Evolutionary conservation across 2,113 vertebrate species (phyloP).

Genomic region (Spea bombifrons): DNA sequence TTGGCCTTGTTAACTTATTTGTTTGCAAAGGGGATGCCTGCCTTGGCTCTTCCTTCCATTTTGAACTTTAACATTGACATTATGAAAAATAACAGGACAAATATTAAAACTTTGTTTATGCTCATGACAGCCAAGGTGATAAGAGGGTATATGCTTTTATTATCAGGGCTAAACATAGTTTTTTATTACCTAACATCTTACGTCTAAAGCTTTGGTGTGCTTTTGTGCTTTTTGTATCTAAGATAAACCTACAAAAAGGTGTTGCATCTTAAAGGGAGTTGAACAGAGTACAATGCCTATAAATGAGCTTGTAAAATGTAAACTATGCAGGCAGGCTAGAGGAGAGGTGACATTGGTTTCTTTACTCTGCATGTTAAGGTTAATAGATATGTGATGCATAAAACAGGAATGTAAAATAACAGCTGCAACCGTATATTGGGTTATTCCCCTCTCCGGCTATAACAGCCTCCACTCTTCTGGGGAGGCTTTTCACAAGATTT

Average conservation of each 20-base stretch:
- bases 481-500: too few relatives aligned
- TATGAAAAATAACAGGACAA: too few relatives aligned
- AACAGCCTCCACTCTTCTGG: too few relatives aligned
- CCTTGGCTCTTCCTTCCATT: too few relatives aligned
- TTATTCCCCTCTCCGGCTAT: too few relatives aligned
- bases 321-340: constrained; percentile 7
- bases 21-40: too few relatives aligned
- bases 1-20: too few relatives aligned
- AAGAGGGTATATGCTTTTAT: constrained; percentile 4
- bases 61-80: too few relatives aligned
- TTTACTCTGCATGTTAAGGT: not conserved
- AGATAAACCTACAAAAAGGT: constrained; percentile 8
- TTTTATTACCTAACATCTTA: not conserved
- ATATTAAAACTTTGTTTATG: not conserved
- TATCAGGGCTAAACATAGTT: not conserved
- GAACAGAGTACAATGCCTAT: constrained; percentile 10
- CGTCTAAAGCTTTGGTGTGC: constrained; percentile 10
- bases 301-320: constrained; percentile 4
- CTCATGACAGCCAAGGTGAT: not conserved
- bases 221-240: not conserved
- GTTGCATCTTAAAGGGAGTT: constrained; percentile 25
- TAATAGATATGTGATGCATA: not conserved
- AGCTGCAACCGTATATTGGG: too few relatives aligned
- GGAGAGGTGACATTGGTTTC: not conserved
- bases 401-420: too few relatives aligned